A percentile compares a stretch with the other conserved stretches of the same genome.
Conservation (phyloP, 1,140 invertebrate species). For the Palaemon carinicauda region DNA sequence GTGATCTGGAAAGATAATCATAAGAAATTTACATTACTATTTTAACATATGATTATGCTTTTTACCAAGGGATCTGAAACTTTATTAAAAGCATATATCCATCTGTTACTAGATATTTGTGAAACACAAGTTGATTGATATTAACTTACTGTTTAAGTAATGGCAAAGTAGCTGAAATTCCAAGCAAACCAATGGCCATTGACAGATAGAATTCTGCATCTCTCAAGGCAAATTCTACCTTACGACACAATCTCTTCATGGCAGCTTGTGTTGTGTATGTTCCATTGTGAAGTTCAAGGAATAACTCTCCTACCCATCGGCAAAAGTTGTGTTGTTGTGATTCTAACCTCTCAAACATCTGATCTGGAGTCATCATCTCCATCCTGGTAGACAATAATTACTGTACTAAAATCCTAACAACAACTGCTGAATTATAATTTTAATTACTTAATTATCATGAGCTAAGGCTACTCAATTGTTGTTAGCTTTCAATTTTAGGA, state of each 20-base stretch:
- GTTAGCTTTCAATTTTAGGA: no score
- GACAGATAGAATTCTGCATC: constrained; percentile 66
- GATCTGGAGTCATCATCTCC: constrained; percentile 65
- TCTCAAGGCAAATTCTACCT: constrained; percentile 67
- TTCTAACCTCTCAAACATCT: constrained; percentile 67
- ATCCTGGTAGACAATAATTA: constrained; percentile 62
- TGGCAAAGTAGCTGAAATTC: neutral
- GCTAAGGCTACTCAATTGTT: no score
- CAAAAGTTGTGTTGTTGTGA: constrained; percentile 64
- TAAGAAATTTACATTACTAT: no score
- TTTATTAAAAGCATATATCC: no score
- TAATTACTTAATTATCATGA: neutral
- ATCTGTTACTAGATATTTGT: no score
- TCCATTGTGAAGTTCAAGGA: constrained; percentile 70
- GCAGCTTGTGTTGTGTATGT: constrained; percentile 70
- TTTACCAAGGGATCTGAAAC: no score
- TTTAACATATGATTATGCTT: no score
- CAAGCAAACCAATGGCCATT: constrained; percentile 58
- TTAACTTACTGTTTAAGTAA: no score
- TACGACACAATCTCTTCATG: constrained; percentile 68
- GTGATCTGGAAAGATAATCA: neutral
- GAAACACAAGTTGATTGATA: no score
- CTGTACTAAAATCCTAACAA: neutral
- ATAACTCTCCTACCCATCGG: constrained; percentile 69
- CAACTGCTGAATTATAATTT: neutral